Evolutionary conservation across 2,113 vertebrate species (phyloP).

Genomic region (Hypomesus transpacificus): DNA sequence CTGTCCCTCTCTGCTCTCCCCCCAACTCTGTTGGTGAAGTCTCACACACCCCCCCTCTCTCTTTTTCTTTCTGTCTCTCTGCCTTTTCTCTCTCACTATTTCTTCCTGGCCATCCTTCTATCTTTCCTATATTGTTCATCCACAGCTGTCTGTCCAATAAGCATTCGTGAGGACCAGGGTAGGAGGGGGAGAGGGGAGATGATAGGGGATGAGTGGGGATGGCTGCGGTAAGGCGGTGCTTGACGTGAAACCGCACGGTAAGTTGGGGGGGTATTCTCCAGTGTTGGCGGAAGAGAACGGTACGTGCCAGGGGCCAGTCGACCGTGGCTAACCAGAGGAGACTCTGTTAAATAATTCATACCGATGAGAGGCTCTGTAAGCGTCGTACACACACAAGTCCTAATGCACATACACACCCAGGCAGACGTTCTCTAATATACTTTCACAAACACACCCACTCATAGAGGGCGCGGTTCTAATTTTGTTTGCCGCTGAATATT

Average conservation of each 20-base stretch:
- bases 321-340: slow-evolving; percentile 67
- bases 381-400: slow-evolving; percentile 25
- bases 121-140: neutral
- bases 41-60: neutral
- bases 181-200: too few species aligned
- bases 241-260: too few species aligned
- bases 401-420: neutral
- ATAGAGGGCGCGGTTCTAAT: slow-evolving; percentile 46
- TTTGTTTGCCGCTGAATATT: slow-evolving; percentile 63
- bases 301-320: slow-evolving; percentile 51
- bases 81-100: too few species aligned
- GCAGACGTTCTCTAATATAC: neutral
- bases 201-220: too few species aligned
- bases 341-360: slow-evolving; percentile 71
- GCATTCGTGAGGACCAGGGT: too few species aligned
- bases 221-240: too few species aligned
- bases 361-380: slow-evolving; percentile 49
- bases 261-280: slow-evolving; percentile 49
- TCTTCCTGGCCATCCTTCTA: neutral
- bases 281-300: slow-evolving; percentile 49
- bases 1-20: neutral
- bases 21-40: neutral
- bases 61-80: neutral
- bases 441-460: slow-evolving; percentile 28
- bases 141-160: neutral